Base-by-base conservation (phyloP, 1,140 invertebrate species). In the Drosophila punjabiensis region DNA sequence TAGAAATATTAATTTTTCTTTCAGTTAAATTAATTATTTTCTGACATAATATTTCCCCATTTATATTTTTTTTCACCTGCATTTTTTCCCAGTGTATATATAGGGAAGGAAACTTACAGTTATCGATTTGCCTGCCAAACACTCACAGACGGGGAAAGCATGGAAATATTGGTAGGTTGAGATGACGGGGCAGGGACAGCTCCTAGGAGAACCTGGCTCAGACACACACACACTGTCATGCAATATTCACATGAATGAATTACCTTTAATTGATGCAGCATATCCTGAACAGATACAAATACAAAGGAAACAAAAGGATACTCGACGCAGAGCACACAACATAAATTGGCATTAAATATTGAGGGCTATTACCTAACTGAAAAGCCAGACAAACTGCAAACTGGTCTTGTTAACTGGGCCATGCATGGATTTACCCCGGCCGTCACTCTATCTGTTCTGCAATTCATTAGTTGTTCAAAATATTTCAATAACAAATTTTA, bases 271-370 rank as follows among this genome's bases (percentile, higher is more conserved):
- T 88, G 85, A 89, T 89, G 85, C 85, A 82, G 62, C 78, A 85
- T 76, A 84, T 79, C 74, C 74, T 50, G 50, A 67, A 60, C 60
- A 68, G 62, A 67, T 43, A 60, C 37, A 48, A 37, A 70, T 16
- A 70, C 45, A 43, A 43, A 45, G 63, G 62, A 63, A 58, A 2
- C 30, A 32, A 30, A 47, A 16, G 48, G 37, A 59, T 67, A 28
- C 43, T 58, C 20, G n/a, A 18, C 5, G 55, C 59, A 73, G 52
- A 79, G 76, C 68, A 87, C 76, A 78, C 80, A 86, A 76, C 77
- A 90, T 88, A 81, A 88, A 88, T 88, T 88, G 84, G 78, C 81
- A 88, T 88, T 89, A 89, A 88, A 88, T 88, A 88, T 90, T 90
- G 86, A 89, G 80, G 74, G 68, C 80, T 79, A 73, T 84, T 85